A percentile compares a stretch with the other conserved stretches of the same genome.
Conservation (phyloP, 2,113 vertebrate species). For the Hyperoodon ampullatus region DNA sequence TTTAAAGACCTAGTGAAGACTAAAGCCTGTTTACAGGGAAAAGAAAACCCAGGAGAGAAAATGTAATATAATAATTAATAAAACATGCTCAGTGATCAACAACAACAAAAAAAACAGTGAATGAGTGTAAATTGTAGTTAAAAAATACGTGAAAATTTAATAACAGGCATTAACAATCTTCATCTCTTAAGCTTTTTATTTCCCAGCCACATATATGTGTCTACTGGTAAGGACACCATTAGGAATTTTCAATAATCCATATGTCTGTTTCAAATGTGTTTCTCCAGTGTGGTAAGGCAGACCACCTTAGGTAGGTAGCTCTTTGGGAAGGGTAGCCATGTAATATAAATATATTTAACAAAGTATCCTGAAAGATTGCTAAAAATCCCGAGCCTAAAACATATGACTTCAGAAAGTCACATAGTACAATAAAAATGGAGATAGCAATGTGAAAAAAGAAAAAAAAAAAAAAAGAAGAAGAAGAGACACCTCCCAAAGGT, state of each 20-base stretch:
- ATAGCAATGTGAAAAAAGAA: neutral
- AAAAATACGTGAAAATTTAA: neutral
- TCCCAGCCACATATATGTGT: neutral
- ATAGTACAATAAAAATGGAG: neutral
- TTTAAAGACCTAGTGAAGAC: neutral
- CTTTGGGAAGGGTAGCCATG: neutral
- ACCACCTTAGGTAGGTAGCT: neutral
- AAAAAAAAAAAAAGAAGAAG: neutral
- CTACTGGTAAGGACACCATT: neutral
- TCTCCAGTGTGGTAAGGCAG: rapidly evolving
- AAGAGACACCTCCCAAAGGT: neutral
- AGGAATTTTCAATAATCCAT: neutral
- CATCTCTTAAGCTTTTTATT: neutral
- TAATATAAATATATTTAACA: neutral
- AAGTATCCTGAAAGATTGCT: neutral
- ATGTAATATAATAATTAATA: neutral
- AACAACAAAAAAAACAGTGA: neutral
- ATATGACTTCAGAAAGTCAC: neutral
- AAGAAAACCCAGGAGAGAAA: neutral
- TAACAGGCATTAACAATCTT: rapidly evolving
- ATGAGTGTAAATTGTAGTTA: neutral
- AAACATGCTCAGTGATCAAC: neutral
- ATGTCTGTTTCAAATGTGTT: neutral
- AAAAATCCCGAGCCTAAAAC: neutral
- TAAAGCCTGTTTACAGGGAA: neutral